Conservation (phyloP, 2,113 vertebrate species). For the Siphamia tubifer region DNA sequence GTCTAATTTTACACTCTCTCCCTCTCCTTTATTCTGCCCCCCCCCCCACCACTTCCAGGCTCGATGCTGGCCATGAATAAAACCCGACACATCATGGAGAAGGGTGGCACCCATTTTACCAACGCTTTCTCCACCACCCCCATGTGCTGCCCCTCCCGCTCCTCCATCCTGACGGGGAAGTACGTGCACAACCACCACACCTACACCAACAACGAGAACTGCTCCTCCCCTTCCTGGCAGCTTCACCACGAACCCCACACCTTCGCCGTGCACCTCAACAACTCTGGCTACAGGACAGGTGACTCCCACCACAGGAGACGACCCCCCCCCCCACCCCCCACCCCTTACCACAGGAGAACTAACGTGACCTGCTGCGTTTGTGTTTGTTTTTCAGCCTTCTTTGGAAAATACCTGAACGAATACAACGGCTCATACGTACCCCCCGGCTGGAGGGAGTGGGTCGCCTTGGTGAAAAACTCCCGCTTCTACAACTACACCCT, state of each 20-base stretch:
- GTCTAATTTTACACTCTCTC: background rate
- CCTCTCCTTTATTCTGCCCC: background rate
- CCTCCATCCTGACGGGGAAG: constrained; percentile 95
- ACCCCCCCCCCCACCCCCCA: no score
- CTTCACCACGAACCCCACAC: constrained; percentile 91
- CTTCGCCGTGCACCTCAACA: constrained; percentile 94
- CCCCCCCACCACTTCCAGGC: constrained; percentile 72
- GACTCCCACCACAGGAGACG: no score
- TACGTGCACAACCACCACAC: constrained; percentile 99
- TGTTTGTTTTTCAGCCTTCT: constrained; percentile 85
- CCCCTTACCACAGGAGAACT: no score
- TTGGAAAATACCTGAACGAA: constrained; percentile 97
- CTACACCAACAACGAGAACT: constrained; percentile 99
- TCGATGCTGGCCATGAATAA: constrained; percentile 99
- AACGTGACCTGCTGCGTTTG: no score
- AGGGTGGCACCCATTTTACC: constrained; percentile 92
- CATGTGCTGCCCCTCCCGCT: constrained; percentile 97
- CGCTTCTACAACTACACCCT: constrained; percentile 98
- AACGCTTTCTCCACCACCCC: constrained; percentile 97
- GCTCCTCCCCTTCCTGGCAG: constrained; percentile 97
- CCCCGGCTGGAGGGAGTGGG: constrained; percentile 97
- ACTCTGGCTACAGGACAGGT: constrained; percentile 96
- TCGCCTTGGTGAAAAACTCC: constrained; percentile 95
- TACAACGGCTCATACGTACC: constrained; percentile 97
- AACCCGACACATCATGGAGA: constrained; percentile 92